These are phyloP conservation scores for Bubalus kerabau DNA, from an alignment of 2,113 vertebrate species.

Conservation along the genomic window DNA sequence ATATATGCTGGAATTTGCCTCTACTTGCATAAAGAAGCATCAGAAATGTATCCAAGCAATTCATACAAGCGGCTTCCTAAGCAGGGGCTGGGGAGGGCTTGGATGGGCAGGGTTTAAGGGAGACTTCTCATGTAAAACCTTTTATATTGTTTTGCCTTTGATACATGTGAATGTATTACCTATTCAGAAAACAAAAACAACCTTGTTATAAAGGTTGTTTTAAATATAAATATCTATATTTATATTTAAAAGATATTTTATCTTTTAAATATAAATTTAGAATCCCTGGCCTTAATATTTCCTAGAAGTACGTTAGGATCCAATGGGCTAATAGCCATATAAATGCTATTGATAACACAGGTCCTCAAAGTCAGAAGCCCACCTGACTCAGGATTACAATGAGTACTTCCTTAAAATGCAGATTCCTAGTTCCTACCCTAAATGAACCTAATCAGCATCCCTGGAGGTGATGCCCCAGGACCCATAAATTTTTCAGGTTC, in stretches of 20 bases:
- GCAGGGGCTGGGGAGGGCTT: background rate
- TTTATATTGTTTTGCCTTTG: background rate
- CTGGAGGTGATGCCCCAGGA: background rate
- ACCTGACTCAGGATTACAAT: background rate
- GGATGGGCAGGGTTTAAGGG: rapidly evolving
- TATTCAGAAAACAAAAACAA: background rate
- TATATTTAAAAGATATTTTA: background rate
- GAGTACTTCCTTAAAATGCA: background rate
- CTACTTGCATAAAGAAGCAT: background rate
- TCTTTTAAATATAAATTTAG: background rate
- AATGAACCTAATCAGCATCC: background rate
- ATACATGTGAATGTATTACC: background rate
- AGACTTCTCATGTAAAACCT: background rate
- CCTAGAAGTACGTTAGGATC: rapidly evolving
- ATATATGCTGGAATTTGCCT: background rate
- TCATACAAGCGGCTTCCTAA: background rate
- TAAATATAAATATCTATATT: background rate
- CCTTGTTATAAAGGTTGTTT: background rate
- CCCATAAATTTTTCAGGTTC: background rate
- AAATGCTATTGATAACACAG: background rate
- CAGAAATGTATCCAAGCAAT: background rate
- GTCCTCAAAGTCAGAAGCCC: background rate
- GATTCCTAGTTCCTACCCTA: background rate
- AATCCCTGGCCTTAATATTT: background rate
- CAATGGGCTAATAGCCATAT: no score